Evolutionary conservation across 2,888 invertebrate species (phyloP), one percentile per base, ranked within the genome.

Genomic region (Hypolimnas misippus): DNA sequence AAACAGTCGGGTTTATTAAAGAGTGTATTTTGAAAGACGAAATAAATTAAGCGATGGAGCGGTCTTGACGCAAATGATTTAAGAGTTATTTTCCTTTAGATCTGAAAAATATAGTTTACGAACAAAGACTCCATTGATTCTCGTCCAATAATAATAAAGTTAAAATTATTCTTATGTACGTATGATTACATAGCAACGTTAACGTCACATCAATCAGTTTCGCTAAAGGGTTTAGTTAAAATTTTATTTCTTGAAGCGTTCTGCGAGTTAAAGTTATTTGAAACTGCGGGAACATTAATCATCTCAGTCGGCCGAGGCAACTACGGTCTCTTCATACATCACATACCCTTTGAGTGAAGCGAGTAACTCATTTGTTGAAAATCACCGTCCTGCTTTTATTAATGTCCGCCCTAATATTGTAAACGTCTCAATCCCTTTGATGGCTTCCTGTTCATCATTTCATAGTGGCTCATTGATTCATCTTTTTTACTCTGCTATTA

Each of bases 341-440:
- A 83, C 81, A 73, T 75, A 76, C 78, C 82, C 84, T 86, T 83
- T 81, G 84, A 86, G 77, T 72, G 72, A 73, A 75, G 77, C 76
- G 73, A 80, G 76, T 77, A 77, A 76, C 78, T 83, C 84, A 83
- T 87, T 89, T 87, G 84, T 87, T 84, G 81, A 83, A 83, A 82
- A 73, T 71, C 76, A 73, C 74, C 76, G 77, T 79, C 73, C 69
- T 70, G 75, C 76, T 84, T 85, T 86, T 87, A 87, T 85, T 86
- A 79, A 77, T 79, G 77, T 70, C 70, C 72, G 70, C 81, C 78
- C 82, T 78, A 85, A 86, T 79, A 82, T 82, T 82, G 79, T 85
- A 83, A 85, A 89, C 79, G 84, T 86, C 88, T 91, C 85, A 90
- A 90, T 91, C 66, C 76, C 73, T 77, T 82, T 84, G 84, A 85